Evolutionary conservation across 2,113 vertebrate species (phyloP).

Genomic region (Ursus arctos): DNA sequence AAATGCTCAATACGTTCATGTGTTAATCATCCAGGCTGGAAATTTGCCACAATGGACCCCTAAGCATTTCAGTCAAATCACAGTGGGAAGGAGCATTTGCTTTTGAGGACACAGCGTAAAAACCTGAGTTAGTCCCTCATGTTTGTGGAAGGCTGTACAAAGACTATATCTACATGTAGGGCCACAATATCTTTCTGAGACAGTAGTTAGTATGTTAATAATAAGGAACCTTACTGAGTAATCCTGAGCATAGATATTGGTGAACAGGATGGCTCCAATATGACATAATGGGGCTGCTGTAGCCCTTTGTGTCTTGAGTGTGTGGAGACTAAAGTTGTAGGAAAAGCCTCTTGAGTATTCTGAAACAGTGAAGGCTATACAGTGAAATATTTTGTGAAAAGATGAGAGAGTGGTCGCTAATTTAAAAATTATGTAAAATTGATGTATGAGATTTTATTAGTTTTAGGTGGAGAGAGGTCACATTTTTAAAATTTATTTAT

Average conservation of each 20-base stretch:
- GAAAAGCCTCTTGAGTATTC: neutral
- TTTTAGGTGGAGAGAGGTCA: too few species aligned
- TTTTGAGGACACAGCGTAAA: neutral
- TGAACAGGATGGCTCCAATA: neutral
- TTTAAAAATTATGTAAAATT: too few species aligned
- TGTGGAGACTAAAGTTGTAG: neutral
- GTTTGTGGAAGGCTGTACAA: neutral
- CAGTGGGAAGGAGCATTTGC: neutral
- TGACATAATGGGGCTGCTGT: neutral
- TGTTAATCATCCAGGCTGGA: neutral
- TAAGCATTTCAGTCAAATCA: neutral
- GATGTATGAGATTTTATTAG: too few species aligned
- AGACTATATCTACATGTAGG: too few species aligned
- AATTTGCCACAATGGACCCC: neutral
- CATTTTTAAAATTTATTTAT: too few species aligned
- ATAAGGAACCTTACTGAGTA: too few species aligned
- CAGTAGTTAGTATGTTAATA: too few species aligned
- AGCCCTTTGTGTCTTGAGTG: neutral
- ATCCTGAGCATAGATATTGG: too few species aligned
- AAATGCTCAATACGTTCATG: neutral
- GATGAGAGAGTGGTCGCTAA: neutral
- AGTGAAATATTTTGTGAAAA: neutral
- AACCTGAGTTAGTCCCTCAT: neutral
- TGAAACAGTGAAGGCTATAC: neutral
- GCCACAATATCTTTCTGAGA: too few species aligned